Evolutionary conservation across 2,113 vertebrate genomes (phyloP), one percentile per base, ranked within the genome.

Genomic region (Galemys pyrenaicus): DNA sequence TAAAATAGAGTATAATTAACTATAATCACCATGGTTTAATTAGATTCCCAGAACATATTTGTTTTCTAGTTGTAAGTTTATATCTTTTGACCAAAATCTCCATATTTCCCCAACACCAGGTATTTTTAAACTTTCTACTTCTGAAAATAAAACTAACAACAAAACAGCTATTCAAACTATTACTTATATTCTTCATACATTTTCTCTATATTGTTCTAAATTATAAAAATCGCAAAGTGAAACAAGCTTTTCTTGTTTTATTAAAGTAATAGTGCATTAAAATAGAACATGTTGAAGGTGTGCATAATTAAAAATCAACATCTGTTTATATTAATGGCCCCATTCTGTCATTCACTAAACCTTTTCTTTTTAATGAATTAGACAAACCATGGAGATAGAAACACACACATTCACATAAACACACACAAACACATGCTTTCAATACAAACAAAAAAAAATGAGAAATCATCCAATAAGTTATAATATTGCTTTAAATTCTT

Each of bases 111-210:
- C 28, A 74, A 32, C 8, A 17, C 24, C 30, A 24, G 7, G 9
- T 80, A 41, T 93, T 96, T 97, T 93, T 49, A 64, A 87, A 56
- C 6, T 87, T 92, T 96, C 9, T 87, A 44, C 5, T 77, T 58
- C 22, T 26, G 32, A 68, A 77, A 83, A 24, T 2, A 35, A 78
- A 89, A 68, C 2, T 22, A 71, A 44, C 22, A 82, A 35, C 24
- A 44, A 13, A 5, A 64, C 10, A 10, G 6, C 41, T 58, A 32
- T 81, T 6, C 17, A 71, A 41, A 0, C 2, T 56, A 9, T 44
- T 49, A 86, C 41, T 26, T 41, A 10, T 51, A 49, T 85, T 20
- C 24, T 93, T 85, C 46, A 75, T 5, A 65, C 58, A 30, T 11
- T 62, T 6, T 30, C 1, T 54, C 26, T 37, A 37, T 17, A 62